phyloP scores from a whole-genome alignment of 2,797 vertebrate species.

The Xyrichtys novacula region DNA sequence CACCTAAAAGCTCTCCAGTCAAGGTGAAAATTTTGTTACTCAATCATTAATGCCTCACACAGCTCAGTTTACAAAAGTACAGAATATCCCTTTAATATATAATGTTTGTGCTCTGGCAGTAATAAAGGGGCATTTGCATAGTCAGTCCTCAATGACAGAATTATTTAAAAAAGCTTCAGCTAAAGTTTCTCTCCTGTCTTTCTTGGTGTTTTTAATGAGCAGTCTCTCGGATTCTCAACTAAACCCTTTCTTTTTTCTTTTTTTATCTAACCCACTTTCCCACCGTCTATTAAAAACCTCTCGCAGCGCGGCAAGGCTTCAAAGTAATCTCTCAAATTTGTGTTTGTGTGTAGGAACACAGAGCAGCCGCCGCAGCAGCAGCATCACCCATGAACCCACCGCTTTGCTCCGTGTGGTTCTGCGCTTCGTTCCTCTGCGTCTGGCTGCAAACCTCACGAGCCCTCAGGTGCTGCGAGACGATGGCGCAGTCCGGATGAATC shows the following conservation, averaged over 20 bases:
- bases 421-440: slow-evolving; percentile 76
- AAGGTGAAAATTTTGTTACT: too few relatives aligned
- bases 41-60: background rate
- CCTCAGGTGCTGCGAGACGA: slow-evolving; percentile 81
- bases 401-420: slow-evolving; percentile 68
- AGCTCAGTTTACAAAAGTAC: background rate
- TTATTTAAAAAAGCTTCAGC: background rate
- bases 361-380: slow-evolving; percentile 7
- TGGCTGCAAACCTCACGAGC: slow-evolving; percentile 78
- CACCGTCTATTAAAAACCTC: slow-evolving; percentile 27
- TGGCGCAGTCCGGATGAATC: slow-evolving; percentile 85
- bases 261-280: slow-evolving; percentile 6
- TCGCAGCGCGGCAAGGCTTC: background rate
- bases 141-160: background rate
- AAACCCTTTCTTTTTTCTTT: background rate
- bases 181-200: background rate
- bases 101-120: background rate
- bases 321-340: background rate
- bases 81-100: background rate
- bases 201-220: background rate
- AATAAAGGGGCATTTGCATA: background rate
- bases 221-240: background rate
- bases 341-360: slow-evolving; percentile 10
- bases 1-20: too few relatives aligned
- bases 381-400: slow-evolving; percentile 61